Base-by-base conservation (phyloP, 2,113 vertebrate genomes). In the Strix uralensis region DNA sequence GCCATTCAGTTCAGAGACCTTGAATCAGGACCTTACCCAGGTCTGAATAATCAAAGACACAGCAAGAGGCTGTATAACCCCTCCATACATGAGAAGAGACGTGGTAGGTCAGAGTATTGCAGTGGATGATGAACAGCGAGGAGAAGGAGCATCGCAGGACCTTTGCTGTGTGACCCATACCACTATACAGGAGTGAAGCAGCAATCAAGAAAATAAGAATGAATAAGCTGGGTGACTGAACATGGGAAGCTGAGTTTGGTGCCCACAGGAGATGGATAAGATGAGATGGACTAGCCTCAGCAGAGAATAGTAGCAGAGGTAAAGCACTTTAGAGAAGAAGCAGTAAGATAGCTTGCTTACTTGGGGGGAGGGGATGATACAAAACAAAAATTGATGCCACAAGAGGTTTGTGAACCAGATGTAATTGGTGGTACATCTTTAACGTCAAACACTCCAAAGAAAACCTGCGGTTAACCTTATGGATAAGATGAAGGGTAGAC, bases 291-390 rank as follows among this genome's bases (percentile, higher is more conserved):
- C 19, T 15, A 75, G 46, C 23, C 46, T 81, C n/a, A 70, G 44
- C 46, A 81, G 9, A 66, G 25, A 57, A n/a, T 4, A 71, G 54
- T 5, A 72, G 58, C 59, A 51, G 27, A 40, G 32, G 47, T 32
- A 72, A 72, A 71, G 54, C 52, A 40, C 47, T 57, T 74, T 1
- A 46, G 32, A 83, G 15, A 73, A 62, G 57, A 26, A 69, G 66
- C 44, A 67, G 4, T 67, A 67, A 67, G 40, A n/a, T 5, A 57
- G 3, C 15, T 67, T 46, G 54, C 18, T 72, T 80, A 7, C 29
- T 38, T 54, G 5, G 18, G 7, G 4, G 4, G 8, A 0, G 1
- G 4, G 15, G 6, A 11, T 4, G 13, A 15, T 36, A 49, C 12
- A 42, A 67, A 54, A 58, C 30, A 69, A 54, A 65, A 88, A 71